These are phyloP conservation scores for Sinocyclocheilus rhinocerous DNA, from an alignment of 2,113 vertebrate genomes.

Conservation along the genomic window DNA sequence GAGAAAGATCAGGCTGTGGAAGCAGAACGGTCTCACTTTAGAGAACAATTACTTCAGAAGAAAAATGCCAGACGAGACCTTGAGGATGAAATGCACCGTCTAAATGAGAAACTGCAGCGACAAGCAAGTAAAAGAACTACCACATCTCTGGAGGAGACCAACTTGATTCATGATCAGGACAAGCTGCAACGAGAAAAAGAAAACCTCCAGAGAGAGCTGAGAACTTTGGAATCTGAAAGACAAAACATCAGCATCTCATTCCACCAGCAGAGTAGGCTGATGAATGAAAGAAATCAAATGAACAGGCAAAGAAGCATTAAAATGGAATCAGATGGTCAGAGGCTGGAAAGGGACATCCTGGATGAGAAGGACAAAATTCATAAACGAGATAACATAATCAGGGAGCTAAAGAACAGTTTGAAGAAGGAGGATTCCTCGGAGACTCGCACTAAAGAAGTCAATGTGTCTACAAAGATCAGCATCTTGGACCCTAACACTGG, in stretches of 20 bases:
- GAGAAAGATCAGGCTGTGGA: slow-evolving; percentile 92
- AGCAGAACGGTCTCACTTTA: slow-evolving; percentile 80
- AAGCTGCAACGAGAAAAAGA: slow-evolving; percentile 77
- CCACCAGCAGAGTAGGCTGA: slow-evolving; percentile 82
- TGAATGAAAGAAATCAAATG: slow-evolving; percentile 80
- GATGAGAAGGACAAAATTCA: slow-evolving; percentile 89
- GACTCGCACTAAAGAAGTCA: slow-evolving; percentile 90
- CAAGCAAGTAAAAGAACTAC: slow-evolving; percentile 74
- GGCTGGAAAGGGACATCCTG: slow-evolving; percentile 86
- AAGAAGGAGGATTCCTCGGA: slow-evolving; percentile 85
- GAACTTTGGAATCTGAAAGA: slow-evolving; percentile 80
- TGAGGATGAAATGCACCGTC: slow-evolving; percentile 80
- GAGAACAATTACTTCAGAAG: slow-evolving; percentile 81
- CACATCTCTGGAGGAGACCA: slow-evolving; percentile 80
- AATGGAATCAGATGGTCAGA: slow-evolving; percentile 80
- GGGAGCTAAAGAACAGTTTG: slow-evolving; percentile 79
- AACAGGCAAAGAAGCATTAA: slow-evolving; percentile 83
- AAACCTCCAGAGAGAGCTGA: slow-evolving; percentile 79
- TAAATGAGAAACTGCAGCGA: slow-evolving; percentile 78
- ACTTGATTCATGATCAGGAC: slow-evolving; percentile 75
- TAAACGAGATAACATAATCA: slow-evolving; percentile 82
- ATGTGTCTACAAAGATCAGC: slow-evolving; percentile 94
- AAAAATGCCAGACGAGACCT: slow-evolving; percentile 78
- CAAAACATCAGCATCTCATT: slow-evolving; percentile 81
- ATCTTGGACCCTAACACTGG: slow-evolving; percentile 95